Conservation (phyloP, 2,888 invertebrate genomes). For the Cataglyphis livida region DNA sequence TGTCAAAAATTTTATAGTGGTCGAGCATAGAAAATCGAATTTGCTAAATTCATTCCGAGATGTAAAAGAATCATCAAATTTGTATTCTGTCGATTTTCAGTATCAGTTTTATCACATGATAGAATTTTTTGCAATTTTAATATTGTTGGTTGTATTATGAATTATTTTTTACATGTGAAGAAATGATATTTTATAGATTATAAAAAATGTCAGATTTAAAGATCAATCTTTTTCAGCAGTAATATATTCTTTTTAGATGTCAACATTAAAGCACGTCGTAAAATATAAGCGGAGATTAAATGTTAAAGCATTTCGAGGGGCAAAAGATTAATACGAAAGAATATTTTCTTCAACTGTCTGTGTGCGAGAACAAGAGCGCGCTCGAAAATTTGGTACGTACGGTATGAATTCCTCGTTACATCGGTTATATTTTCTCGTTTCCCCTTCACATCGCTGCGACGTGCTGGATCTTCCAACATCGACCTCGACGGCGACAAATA, state of each 20-base stretch:
- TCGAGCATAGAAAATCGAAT: not conserved
- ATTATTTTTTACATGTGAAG: not conserved
- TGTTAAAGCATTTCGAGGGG: not conserved
- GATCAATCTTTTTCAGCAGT: not conserved
- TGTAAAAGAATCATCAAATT: constrained; percentile 1
- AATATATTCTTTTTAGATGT: not conserved
- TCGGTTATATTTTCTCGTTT: constrained; percentile 57
- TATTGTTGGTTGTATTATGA: not conserved
- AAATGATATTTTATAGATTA: constrained; percentile 3
- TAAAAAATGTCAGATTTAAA: not conserved
- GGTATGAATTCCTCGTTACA: constrained; percentile 33
- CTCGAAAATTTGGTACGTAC: constrained; percentile 44
- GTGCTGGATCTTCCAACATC: constrained; percentile 52
- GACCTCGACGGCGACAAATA: constrained; percentile 66
- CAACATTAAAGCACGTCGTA: not conserved
- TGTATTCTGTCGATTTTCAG: not conserved
- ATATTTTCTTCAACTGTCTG: constrained; percentile 23
- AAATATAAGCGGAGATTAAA: not conserved
- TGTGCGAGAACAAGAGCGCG: constrained; percentile 15
- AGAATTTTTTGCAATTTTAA: not conserved
- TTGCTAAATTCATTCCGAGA: not conserved
- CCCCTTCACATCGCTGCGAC: constrained; percentile 33
- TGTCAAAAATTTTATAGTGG: not conserved
- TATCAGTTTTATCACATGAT: not conserved
- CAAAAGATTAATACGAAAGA: not conserved